These are phyloP conservation scores for Protodeltote pygarga DNA, from an alignment of 2,888 invertebrate species.

Conservation along the genomic window DNA sequence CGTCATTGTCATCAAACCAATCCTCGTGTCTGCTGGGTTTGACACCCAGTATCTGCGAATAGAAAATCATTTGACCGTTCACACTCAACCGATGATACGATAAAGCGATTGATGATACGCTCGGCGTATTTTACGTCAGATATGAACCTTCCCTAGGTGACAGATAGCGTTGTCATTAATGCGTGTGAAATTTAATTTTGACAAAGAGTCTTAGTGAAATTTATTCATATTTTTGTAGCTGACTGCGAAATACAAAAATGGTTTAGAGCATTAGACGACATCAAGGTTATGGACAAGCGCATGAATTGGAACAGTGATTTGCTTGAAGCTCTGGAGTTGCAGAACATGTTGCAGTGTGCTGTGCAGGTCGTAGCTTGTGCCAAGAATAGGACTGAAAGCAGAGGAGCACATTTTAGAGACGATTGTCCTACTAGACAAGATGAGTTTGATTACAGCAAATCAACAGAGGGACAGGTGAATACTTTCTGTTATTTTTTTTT, in stretches of 20 bases:
- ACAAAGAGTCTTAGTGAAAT: no score
- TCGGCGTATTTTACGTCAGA: no score
- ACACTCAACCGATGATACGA: no score
- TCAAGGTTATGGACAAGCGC: conserved; percentile 90
- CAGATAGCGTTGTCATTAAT: no score
- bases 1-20: no score
- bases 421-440: conserved; percentile 96
- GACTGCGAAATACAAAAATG: conserved; percentile 89
- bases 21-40: no score
- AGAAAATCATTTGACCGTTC: no score
- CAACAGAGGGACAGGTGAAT: conserved; percentile 91
- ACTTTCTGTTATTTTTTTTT: background rate
- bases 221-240: conserved; percentile 59
- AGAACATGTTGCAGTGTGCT: conserved; percentile 97
- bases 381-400: conserved; percentile 96
- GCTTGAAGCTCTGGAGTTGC: conserved; percentile 97
- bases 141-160: no score
- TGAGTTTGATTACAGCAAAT: conserved; percentile 97
- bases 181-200: no score
- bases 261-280: conserved; percentile 90
- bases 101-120: no score
- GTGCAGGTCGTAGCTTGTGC: conserved; percentile 94
- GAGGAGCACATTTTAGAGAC: conserved; percentile 99
- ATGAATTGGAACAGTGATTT: conserved; percentile 98
- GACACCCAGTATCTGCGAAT: no score